A percentile compares a stretch with the other conserved stretches of the same genome.
These are phyloP conservation scores for Pelagia noctiluca DNA, from an alignment of 30 jellyfish, hydroid and myxozoan genomes.

Conservation along the genomic window DNA sequence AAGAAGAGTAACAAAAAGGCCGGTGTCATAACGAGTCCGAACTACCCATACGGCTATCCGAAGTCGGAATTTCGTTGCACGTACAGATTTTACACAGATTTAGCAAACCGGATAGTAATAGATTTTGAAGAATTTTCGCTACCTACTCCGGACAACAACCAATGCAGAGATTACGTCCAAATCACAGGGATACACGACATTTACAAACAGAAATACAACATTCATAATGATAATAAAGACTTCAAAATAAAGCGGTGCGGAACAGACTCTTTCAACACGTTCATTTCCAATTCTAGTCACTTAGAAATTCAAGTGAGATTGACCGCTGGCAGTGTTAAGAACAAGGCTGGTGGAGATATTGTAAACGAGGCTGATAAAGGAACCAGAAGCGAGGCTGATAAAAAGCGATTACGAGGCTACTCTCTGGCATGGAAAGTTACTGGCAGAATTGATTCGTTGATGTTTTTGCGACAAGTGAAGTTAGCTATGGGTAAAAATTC, in stretches of 20 bases:
- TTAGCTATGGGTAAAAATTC: not conserved
- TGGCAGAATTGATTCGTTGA: not conserved
- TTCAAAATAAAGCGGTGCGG: not conserved
- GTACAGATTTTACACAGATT: constrained; percentile 23
- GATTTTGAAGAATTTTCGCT: constrained; percentile 48
- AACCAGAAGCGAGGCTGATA: too few relatives aligned
- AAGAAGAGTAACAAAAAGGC: constrained; percentile 22
- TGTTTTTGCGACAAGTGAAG: not conserved
- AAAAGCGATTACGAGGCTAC: not conserved
- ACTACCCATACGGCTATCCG: constrained; percentile 59
- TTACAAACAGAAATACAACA: too few relatives aligned
- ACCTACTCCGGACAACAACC: not conserved
- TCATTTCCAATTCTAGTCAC: not conserved
- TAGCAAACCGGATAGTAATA: constrained; percentile 24
- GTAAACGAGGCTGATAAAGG: too few relatives aligned
- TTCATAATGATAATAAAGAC: too few relatives aligned
- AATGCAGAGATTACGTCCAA: not conserved
- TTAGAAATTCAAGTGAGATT: not conserved
- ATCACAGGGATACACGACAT: too few relatives aligned
- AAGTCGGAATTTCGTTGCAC: constrained; percentile 36
- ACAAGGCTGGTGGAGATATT: too few relatives aligned
- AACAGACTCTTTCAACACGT: not conserved
- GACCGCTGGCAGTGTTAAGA: too few relatives aligned
- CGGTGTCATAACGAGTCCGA: constrained; percentile 71
- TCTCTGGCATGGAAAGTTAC: constrained; percentile 8